A percentile compares a stretch with the other conserved stretches of the same genome.
phyloP scores from a whole-genome alignment of 64 coral and sea anemone genomes.

The Montipora sp. region DNA sequence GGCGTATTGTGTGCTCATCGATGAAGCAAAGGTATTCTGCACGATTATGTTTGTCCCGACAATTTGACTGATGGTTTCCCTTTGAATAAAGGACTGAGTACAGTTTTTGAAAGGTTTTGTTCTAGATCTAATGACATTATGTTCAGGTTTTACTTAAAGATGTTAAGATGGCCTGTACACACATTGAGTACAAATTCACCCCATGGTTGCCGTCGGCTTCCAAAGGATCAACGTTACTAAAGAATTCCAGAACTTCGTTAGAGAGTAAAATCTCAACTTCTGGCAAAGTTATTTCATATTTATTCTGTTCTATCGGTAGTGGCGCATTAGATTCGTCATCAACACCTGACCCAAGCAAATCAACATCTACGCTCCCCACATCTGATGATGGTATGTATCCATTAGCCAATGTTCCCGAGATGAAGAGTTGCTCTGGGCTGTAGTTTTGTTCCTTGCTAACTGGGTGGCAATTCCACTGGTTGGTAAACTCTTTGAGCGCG shows the following conservation, averaged over 20 bases:
- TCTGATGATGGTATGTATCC: conserved; percentile 51
- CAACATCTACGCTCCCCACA: background rate
- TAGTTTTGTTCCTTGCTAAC: conserved; percentile 76
- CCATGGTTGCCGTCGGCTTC: background rate
- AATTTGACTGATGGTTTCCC: background rate
- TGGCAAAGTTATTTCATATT: conserved; percentile 34
- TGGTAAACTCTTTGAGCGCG: conserved; percentile 74
- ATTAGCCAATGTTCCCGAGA: conserved; percentile 81
- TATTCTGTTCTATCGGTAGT: conserved; percentile 2
- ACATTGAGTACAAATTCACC: conserved; percentile 23
- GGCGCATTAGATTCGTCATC: conserved; percentile 21
- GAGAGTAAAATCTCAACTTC: conserved; percentile 17
- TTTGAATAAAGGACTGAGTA: background rate
- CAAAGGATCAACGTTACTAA: conserved; percentile 29
- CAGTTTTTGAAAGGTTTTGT: background rate
- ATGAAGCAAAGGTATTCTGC: background rate
- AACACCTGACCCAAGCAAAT: conserved; percentile 28
- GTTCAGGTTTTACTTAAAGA: conserved; percentile 27
- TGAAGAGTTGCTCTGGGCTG: conserved; percentile 78
- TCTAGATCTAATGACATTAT: background rate
- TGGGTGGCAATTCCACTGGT: conserved; percentile 82
- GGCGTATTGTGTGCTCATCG: background rate
- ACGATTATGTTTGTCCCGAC: background rate
- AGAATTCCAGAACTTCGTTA: background rate
- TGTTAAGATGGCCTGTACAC: conserved; percentile 32